Evolutionary conservation across 2,113 vertebrate species (phyloP), one percentile per base, ranked within the genome.

Genomic region (Cyanocitta stelleri): DNA sequence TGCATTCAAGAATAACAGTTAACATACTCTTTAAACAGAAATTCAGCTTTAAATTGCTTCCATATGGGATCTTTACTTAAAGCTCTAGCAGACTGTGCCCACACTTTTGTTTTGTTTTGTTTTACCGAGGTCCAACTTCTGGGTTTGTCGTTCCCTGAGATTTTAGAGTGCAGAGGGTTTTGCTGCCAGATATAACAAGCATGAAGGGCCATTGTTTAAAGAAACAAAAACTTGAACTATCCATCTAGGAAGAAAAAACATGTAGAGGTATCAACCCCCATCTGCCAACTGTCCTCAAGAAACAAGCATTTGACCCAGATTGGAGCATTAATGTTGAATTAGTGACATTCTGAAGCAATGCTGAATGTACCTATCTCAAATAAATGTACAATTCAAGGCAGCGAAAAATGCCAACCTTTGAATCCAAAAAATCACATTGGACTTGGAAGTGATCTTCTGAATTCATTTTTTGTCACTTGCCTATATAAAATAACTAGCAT

Each of bases 11-110:
- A 96, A 95, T 95, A 97, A 95, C 92, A 91, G 85, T 91, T 96
- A 96, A 93, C 94, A 59, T 85, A 67, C 78, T 97, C 86, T 96
- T 97, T 95, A 88, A 96, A 90, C 94, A 97, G 68, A 97, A 97
- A 97, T 95, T 97, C 75, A 96, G 74, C 78, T 85, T 95, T 92
- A 96, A 98, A 95, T 97, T 96, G 77, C 80, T 97, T 97, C 94
- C 93, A 95, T 97, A 89, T 97, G 96, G 74, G 62, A 43, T 94
- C 78, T 95, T 94, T 95, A 94, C 44, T 96, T 94, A 97, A 97
- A 82, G 46, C 56, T 92, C 83, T 95, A 89, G 87, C 91, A 88
- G 95, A 88, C 92, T 32, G 41, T 95, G 77, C 86, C 96, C 87
- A 87, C 26, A 41, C 39, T 95, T 96, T 58, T 88, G 85, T 93